phyloP scores from a whole-genome alignment of 2,797 vertebrate genomes.

The Ctenochaetus hawaiiensis region DNA sequence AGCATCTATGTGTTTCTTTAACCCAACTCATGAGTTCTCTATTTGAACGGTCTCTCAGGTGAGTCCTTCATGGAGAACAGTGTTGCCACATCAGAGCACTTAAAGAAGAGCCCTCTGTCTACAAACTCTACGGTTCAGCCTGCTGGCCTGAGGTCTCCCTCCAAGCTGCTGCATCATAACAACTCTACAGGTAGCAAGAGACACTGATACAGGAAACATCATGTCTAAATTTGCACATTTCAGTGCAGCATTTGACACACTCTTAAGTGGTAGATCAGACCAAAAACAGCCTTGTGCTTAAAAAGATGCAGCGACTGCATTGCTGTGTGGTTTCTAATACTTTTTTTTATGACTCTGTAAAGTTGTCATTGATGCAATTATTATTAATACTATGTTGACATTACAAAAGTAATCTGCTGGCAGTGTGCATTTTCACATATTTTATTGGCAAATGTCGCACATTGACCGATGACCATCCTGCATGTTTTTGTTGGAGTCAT shows the following conservation, averaged over 20 bases:
- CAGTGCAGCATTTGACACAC: neutral
- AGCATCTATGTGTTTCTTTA: neutral
- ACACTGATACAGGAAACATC: neutral
- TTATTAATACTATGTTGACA: neutral
- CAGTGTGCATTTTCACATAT: neutral
- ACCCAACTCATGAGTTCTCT: conserved; percentile 2
- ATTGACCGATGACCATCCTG: neutral
- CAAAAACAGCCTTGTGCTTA: neutral
- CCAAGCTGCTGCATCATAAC: conserved; percentile 75
- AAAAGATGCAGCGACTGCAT: no score
- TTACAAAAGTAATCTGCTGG: neutral
- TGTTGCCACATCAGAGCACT: conserved; percentile 84
- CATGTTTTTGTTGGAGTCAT: neutral
- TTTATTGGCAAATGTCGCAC: neutral
- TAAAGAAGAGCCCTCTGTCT: conserved; percentile 89
- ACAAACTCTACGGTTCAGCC: conserved; percentile 79
- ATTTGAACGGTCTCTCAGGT: conserved; percentile 72
- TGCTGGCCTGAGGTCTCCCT: conserved; percentile 67
- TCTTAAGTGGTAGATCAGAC: neutral
- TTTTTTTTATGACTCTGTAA: neutral
- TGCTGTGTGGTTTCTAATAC: no score
- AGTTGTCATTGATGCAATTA: neutral
- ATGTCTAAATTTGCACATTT: neutral
- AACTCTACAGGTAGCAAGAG: conserved; percentile 78
- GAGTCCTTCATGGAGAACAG: conserved; percentile 90